phyloP scores from a whole-genome alignment of 1,140 invertebrate genomes.

The Diprion similis region DNA sequence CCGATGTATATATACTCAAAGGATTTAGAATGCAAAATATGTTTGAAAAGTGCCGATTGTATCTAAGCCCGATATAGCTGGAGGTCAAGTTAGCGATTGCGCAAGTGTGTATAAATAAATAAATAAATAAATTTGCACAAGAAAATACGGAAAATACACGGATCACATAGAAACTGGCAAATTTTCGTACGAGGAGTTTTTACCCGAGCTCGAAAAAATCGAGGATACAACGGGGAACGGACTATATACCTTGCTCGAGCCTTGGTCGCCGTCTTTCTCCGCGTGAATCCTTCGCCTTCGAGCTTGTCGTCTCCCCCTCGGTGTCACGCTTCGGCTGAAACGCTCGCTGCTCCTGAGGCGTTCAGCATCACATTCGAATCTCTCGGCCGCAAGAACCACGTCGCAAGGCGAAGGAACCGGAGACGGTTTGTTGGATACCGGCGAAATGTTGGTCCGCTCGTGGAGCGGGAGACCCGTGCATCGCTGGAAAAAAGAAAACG shows the following conservation, averaged over 20 bases:
- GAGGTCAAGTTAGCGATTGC: too few relatives aligned
- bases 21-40: too few relatives aligned
- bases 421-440: slow-evolving; percentile 47
- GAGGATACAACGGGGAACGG: too few relatives aligned
- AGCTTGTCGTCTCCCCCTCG: slow-evolving; percentile 56
- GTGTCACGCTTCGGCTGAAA: slow-evolving; percentile 62
- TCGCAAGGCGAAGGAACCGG: slow-evolving; percentile 51
- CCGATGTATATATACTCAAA: too few relatives aligned
- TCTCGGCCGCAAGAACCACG: slow-evolving; percentile 46
- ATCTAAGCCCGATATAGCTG: too few relatives aligned
- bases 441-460: slow-evolving; percentile 56
- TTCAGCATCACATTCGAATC: slow-evolving; percentile 61
- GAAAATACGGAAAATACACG: not conserved
- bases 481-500: slow-evolving; percentile 38
- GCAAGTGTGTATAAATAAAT: too few relatives aligned
- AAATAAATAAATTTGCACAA: too few relatives aligned
- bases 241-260: slow-evolving; percentile 47
- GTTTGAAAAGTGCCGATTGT: too few relatives aligned
- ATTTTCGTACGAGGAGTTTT: too few relatives aligned
- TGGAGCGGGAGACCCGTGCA: slow-evolving; percentile 53
- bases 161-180: not conserved
- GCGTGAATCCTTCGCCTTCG: slow-evolving; percentile 49
- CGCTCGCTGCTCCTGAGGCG: slow-evolving; percentile 64
- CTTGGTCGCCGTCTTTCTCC: slow-evolving; percentile 38
- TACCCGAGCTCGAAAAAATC: not conserved